Conservation (phyloP, 2,888 invertebrate species). For the Meandrusa payeni region DNA sequence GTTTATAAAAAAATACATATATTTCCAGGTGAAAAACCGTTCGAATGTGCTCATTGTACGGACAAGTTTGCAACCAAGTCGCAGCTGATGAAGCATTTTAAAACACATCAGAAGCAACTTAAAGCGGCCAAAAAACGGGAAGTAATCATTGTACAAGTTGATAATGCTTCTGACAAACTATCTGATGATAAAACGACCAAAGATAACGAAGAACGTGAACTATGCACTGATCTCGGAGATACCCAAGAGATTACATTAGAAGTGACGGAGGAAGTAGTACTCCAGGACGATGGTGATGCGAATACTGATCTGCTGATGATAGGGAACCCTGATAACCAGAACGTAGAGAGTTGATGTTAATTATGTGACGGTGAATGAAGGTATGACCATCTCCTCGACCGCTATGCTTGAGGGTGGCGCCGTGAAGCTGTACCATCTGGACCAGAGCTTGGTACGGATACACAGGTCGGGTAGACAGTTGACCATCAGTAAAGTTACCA, state of each 20-base stretch:
- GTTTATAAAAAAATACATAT: too few relatives aligned
- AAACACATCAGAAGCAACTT: constrained; percentile 44
- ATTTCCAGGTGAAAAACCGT: constrained; percentile 64
- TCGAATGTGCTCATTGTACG: constrained; percentile 55
- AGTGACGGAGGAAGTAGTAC: constrained; percentile 47
- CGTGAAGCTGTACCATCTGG: constrained; percentile 53
- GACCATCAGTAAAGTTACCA: constrained; percentile 61
- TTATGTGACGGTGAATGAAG: constrained; percentile 52
- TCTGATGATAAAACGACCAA: too few relatives aligned
- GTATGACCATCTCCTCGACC: constrained; percentile 45
- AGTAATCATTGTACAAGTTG: constrained; percentile 32
- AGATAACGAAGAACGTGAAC: too few relatives aligned
- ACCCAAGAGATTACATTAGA: constrained; percentile 45
- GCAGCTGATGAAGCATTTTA: constrained; percentile 54
- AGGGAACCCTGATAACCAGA: constrained; percentile 36
- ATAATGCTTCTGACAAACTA: too few relatives aligned
- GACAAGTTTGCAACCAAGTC: constrained; percentile 55
- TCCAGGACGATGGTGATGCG: constrained; percentile 46
- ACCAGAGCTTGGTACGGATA: constrained; percentile 61
- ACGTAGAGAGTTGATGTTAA: constrained; percentile 40
- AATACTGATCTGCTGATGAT: constrained; percentile 50
- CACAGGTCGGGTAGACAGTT: constrained; percentile 50
- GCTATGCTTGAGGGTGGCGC: constrained; percentile 43
- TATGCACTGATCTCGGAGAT: too few relatives aligned
- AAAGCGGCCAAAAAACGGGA: constrained; percentile 33